phyloP scores from a whole-genome alignment of 2,113 vertebrate genomes.

The Hydropotes inermis region DNA sequence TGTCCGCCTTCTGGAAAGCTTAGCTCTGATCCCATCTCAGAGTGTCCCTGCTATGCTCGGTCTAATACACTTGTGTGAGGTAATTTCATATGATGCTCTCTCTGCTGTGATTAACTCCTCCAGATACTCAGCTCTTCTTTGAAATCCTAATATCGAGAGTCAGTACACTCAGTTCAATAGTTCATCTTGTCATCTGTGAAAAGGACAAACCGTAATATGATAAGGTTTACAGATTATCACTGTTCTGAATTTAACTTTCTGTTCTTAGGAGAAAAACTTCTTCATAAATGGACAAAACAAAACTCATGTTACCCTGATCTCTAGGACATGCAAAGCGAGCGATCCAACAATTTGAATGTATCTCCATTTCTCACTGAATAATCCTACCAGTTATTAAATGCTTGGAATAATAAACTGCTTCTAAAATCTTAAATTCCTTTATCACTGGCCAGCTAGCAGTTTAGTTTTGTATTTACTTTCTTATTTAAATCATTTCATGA shows the following conservation, averaged over 20 bases:
- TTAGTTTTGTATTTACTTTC: conserved; percentile 15
- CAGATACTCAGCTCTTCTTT: conserved; percentile 50
- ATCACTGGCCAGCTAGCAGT: neutral
- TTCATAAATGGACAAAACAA: conserved; percentile 7
- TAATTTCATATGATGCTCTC: conserved; percentile 33
- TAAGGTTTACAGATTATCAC: neutral
- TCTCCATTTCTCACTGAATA: neutral
- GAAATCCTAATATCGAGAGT: conserved; percentile 47
- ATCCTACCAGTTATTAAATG: neutral
- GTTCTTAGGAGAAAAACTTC: conserved; percentile 39
- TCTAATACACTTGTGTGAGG: conserved; percentile 35
- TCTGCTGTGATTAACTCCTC: conserved; percentile 30
- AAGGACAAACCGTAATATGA: conserved; percentile 42
- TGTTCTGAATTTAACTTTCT: conserved; percentile 56
- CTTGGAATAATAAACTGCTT: conserved; percentile 1
- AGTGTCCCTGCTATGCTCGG: neutral
- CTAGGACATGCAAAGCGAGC: neutral
- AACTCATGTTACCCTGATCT: neutral
- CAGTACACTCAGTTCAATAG: conserved; percentile 37
- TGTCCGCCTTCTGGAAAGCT: conserved; percentile 52
- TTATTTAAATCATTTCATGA: conserved; percentile 13
- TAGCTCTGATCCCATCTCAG: conserved; percentile 38
- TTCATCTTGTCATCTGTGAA: conserved; percentile 50
- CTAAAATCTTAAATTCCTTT: conserved; percentile 11
- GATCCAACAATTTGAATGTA: neutral